Base-by-base conservation (phyloP, 2,888 invertebrate genomes). In the Nomada flava region DNA sequence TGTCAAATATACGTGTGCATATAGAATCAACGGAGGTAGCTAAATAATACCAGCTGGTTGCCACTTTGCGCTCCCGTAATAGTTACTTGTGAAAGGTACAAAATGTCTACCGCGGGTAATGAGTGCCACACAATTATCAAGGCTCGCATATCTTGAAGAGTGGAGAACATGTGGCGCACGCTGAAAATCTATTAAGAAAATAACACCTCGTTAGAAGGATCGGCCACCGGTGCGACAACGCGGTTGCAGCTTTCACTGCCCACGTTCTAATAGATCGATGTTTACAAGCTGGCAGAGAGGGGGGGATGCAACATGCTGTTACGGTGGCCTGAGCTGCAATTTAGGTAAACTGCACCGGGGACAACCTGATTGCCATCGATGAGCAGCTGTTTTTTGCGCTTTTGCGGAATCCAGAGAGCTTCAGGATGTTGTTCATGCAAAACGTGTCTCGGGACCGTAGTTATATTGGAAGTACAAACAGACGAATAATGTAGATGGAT, bases 141-240 rank as follows among this genome's bases (percentile, higher is more conserved):
- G 11, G 47, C 1, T 13, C 47, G 36, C 47, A 15, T 57, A n/a
- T 18, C 23, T 11, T 10, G 20, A 44, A 44, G 36, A 5, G 26
- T 20, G 67, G 13, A 10, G 29, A 44, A 50, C 57, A 59, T 50
- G 55, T n/a, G 50, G 42, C 26, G 72, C 64, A 13, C 52, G 64
- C 67, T 42, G 76, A 74, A 79, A 80, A 86, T 86, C 84, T 86
- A 84, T 86, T 86, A 86, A 82, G 86, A 79, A 86, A 86, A 84
- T 86, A 78, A 85, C 82, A 71, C 57, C 71, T 78, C 73, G 83
- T 80, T 84, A 79, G 47, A 65, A 55, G 62, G 69, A 53, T 70
- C 71, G 72, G 63, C 82, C 77, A 73, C 71, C 76, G 79, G 82
- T 71, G 74, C 42, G 72, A 77, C 76, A 78, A 74, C 55, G 68